Base-by-base conservation (phyloP, 1,140 invertebrate genomes). In the Nephotettix cincticeps region DNA sequence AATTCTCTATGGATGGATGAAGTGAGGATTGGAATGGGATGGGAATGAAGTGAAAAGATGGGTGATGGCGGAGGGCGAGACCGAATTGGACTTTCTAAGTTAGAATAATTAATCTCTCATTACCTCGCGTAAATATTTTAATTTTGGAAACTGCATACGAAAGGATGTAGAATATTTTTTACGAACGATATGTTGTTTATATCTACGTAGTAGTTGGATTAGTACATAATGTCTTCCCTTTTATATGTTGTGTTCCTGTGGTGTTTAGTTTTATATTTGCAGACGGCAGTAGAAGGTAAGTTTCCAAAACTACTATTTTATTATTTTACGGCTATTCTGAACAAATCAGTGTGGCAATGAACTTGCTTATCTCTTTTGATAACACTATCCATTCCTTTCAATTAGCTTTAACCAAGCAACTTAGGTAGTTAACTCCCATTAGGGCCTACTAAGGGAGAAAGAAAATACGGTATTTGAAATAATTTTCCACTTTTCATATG, bases 181-280 rank as follows among this genome's bases (percentile, higher is more conserved):
- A 36, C 32, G 32, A 36, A 36, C 32, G 32, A 36, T 36, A 58
- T 58, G 28, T 25, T 58, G 47, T 58, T 58, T 21, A 21, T 58
- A 58, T n/a, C 28, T 21, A 58, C 54, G 17, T 58, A 28, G 28
- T 58, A 21, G 21, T 25, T 25, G 54, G 21, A 23, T 58, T 58
- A 58, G n/a, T 65, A 28, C 30, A 71, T 64, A 43, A 73, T 73
- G 72, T 73, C 72, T 73, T 73, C 72, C 72, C 61, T 67, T 71
- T 47, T 68, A 63, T 61, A 21, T 71, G 30, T 61, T 29, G 29
- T 73, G 25, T 71, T 68, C 27, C 19, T 43, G 47, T 25, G 66
- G 47, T 45, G 54, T 29, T 23, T 71, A 56, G 63, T 71, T 73
- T 69, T 71, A 71, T 73, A 70, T 65, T 64, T 67, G 23, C 58